Percentiles rank a stretch among this genome's conserved stretches.
Conservation (phyloP, 2,797 vertebrate species). For the Eulemur albifrons region DNA sequence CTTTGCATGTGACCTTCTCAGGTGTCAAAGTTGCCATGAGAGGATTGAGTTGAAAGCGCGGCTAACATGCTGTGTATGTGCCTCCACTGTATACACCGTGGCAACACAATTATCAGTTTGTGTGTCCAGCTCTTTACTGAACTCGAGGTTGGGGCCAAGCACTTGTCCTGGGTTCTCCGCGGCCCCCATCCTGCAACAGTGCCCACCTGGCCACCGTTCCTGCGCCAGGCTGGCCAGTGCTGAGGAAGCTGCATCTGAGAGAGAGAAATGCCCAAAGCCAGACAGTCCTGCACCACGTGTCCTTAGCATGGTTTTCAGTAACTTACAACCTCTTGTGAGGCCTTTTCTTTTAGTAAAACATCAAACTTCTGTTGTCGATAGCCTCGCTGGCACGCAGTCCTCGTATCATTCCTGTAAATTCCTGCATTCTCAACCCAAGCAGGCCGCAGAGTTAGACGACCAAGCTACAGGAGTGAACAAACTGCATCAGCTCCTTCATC, state of each 20-base stretch:
- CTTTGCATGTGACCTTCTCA: background rate
- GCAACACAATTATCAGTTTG: fast-evolving
- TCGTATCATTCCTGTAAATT: fast-evolving
- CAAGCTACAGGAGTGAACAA: background rate
- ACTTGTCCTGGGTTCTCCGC: background rate
- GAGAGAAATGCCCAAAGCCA: background rate
- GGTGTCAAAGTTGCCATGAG: background rate
- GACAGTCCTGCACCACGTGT: fast-evolving
- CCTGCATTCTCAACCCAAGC: background rate
- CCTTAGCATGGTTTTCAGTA: too few relatives aligned
- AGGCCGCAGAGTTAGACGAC: fast-evolving
- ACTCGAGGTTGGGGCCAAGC: fast-evolving
- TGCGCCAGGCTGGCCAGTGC: fast-evolving
- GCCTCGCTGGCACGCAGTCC: background rate
- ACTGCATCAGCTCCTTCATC: fast-evolving
- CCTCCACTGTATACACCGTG: fast-evolving
- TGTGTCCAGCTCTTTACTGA: fast-evolving
- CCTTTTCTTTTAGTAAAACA: background rate
- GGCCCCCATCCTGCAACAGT: fast-evolving
- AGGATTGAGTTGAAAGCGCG: background rate
- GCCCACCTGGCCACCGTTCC: fast-evolving
- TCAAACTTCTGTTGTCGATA: background rate
- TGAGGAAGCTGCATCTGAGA: background rate
- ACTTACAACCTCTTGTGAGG: background rate
- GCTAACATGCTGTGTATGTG: fast-evolving